Evolutionary conservation across 2,888 invertebrate species (phyloP), one percentile per base, ranked within the genome.

Genomic region (Anthrax anthrax): DNA sequence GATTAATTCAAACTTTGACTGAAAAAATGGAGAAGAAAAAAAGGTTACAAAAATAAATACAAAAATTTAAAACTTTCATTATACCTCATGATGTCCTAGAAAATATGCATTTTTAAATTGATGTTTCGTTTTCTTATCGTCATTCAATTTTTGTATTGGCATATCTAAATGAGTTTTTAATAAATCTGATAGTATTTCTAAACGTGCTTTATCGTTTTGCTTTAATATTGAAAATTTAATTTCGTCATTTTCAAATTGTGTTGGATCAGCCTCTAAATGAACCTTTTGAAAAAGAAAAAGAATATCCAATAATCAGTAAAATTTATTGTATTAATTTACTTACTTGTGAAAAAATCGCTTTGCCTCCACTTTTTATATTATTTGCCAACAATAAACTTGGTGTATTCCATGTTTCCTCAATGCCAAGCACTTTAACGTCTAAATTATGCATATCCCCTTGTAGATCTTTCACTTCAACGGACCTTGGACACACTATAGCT

Each of bases 361-460:
- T 74, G 16, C 88, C 88, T 16, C 74, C 76, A 42, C 76, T 77
- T 27, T 74, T 74, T 19, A 74, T 70, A 42, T 77, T 74, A 37
- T 73, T 71, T 2, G 87, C 87, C 55, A 85, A 71, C 47, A 88
- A 68, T 46, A 88, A 70, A 50, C 86, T 86, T 1, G 88, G 88
- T 0, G 87, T 87, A 47, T 87, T 82, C 87, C 88, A 88, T 0
- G 86, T 88, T 63, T 88, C 87, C 58, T 88, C 88, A 0, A 81
- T 81, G 1, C 86, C 87, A 48, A 88, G 67, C 27, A 87, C 80
- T 59, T 83, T 77, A 9, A 88, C 82, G 56, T 83, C 78, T 51
- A 88, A 67, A 54, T 78, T 78, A 60, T 86, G 82, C 43, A 55
- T 52, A 39, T 73, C 72, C 0, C 75, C 77, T 51, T 74, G 72